Evolutionary conservation across 1,140 invertebrate species (phyloP).

Genomic region (Drosophila ananassae): DNA sequence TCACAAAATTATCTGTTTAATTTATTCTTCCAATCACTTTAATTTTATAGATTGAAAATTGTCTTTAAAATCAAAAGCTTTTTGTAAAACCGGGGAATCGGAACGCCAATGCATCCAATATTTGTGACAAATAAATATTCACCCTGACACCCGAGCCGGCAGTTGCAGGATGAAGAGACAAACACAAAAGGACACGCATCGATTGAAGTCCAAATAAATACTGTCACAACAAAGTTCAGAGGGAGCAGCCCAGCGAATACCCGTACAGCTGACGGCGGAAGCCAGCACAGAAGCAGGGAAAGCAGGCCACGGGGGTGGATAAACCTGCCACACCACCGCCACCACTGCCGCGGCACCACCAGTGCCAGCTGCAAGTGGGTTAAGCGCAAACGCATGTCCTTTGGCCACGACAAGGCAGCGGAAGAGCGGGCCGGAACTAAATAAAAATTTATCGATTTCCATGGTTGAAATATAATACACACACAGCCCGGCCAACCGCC

Average conservation of each 20-base stretch:
- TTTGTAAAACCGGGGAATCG: background rate
- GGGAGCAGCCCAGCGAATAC: constrained; percentile 21
- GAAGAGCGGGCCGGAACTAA: constrained; percentile 60
- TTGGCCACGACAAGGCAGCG: constrained; percentile 44
- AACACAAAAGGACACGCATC: constrained; percentile 49
- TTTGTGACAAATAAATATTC: constrained; percentile 51
- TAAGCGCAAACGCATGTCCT: constrained; percentile 74
- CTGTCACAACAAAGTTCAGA: constrained; percentile 49
- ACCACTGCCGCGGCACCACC: constrained; percentile 8
- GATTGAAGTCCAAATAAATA: constrained; percentile 59
- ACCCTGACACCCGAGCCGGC: constrained; percentile 6
- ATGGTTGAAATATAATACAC: constrained; percentile 35
- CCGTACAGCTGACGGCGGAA: constrained; percentile 32
- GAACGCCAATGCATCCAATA: constrained; percentile 37
- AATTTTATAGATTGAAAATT: no score
- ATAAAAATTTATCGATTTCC: constrained; percentile 78
- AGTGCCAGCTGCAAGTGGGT: constrained; percentile 60
- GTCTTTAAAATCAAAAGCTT: background rate
- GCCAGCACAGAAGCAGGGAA: constrained; percentile 8
- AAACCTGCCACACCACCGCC: constrained; percentile 23
- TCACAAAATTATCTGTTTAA: no score
- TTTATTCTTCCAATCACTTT: no score
- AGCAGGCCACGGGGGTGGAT: constrained; percentile 19
- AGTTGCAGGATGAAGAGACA: constrained; percentile 34
- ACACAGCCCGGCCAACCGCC: background rate